phyloP scores from a whole-genome alignment of 1,140 invertebrate genomes.

The Tigriopus japonicus region DNA sequence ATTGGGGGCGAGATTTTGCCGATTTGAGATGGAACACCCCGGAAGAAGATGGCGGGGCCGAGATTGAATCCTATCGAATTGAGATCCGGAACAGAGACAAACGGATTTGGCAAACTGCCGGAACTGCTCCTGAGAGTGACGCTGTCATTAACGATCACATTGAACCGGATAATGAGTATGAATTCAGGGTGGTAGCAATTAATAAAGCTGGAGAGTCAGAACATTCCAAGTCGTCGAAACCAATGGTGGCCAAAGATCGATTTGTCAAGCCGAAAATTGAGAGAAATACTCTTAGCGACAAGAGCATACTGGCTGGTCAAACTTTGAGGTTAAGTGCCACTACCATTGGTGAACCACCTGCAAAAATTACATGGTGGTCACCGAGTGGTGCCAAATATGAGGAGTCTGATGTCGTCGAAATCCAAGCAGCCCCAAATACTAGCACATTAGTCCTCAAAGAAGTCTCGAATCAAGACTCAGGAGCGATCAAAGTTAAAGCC shows the following conservation, averaged over 20 bases:
- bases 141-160: not conserved
- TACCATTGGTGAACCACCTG: constrained; percentile 83
- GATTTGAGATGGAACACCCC: constrained; percentile 84
- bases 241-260: constrained; percentile 70
- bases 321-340: constrained; percentile 76
- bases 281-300: constrained; percentile 62
- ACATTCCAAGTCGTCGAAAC: constrained; percentile 65
- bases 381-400: constrained; percentile 34
- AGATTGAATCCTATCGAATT: constrained; percentile 85
- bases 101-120: constrained; percentile 79
- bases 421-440: constrained; percentile 36
- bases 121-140: constrained; percentile 29
- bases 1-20: constrained; percentile 82
- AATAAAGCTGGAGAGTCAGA: constrained; percentile 86
- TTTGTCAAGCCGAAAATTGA: constrained; percentile 81
- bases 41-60: constrained; percentile 70
- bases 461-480: constrained; percentile 56
- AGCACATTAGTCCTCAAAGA: constrained; percentile 51
- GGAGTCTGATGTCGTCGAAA: constrained; percentile 44
- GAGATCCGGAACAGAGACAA: constrained; percentile 64
- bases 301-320: constrained; percentile 74
- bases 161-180: constrained; percentile 64
- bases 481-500: constrained; percentile 73
- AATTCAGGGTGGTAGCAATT: constrained; percentile 75
- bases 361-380: constrained; percentile 71